These are phyloP conservation scores for Cassiopea xamachana DNA, from an alignment of 30 jellyfish, hydroid and myxozoan species.

Conservation along the genomic window DNA sequence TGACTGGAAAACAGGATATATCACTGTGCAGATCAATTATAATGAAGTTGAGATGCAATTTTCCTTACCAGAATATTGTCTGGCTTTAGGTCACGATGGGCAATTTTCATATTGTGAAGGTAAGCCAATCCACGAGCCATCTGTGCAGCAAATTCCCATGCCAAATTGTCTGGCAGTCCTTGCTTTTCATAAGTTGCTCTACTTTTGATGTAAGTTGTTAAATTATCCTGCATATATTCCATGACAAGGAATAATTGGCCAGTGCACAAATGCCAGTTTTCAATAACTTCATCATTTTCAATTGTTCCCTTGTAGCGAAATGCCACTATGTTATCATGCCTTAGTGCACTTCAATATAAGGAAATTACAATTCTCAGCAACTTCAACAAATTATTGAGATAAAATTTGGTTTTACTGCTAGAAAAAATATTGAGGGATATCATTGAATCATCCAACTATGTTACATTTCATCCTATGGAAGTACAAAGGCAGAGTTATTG, in stretches of 20 bases:
- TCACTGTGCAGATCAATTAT: no score
- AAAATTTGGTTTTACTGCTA: no score
- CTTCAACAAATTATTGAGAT: no score
- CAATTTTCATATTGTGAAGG: slow-evolving; percentile 2
- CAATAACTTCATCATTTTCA: not conserved
- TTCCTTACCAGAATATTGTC: slow-evolving; percentile 3
- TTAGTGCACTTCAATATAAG: not conserved
- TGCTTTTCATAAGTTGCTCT: not conserved
- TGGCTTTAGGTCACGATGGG: slow-evolving; percentile 13
- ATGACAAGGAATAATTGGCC: not conserved
- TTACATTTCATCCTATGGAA: no score
- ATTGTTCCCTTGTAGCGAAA: slow-evolving; percentile 13
- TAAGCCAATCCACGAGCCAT: slow-evolving; percentile 1
- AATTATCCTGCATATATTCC: slow-evolving; percentile 3
- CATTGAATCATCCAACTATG: no score
- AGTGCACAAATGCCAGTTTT: not conserved
- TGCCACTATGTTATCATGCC: slow-evolving; percentile 25
- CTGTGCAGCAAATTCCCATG: slow-evolving; percentile 16
- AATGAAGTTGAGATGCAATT: no score
- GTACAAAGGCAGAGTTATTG: no score
- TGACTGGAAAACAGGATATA: no score
- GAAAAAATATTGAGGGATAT: no score
- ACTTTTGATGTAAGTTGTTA: not conserved
- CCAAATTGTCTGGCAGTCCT: slow-evolving; percentile 5
- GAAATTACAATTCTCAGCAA: no score